Percentiles rank a stretch among this genome's conserved stretches.
These are phyloP conservation scores for Alviniconcha marisindica DNA, from an alignment of 1,140 invertebrate species.

Conservation along the genomic window DNA sequence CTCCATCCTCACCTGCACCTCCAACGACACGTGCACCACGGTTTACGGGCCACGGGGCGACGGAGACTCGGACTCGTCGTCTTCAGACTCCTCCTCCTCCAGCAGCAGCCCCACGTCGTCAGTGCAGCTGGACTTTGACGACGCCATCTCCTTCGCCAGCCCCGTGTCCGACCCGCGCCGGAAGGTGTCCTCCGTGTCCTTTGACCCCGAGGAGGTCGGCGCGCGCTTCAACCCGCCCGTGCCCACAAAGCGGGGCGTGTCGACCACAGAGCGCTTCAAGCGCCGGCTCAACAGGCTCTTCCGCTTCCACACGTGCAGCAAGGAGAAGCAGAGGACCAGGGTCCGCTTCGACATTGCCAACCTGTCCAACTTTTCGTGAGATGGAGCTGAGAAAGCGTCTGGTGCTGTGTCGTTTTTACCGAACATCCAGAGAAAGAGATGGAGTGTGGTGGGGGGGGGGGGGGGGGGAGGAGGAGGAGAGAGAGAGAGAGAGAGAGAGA, in stretches of 20 bases:
- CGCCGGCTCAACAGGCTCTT: slow-evolving; percentile 18
- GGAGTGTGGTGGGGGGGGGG: too few species aligned
- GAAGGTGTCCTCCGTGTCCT: slow-evolving; percentile 33
- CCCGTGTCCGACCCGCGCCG: neutral
- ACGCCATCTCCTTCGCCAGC: slow-evolving; percentile 36
- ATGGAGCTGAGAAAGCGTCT: too few species aligned
- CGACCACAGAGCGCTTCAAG: neutral
- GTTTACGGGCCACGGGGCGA: neutral
- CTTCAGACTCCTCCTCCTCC: neutral
- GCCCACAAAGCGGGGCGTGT: neutral
- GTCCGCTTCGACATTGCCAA: slow-evolving; percentile 45
- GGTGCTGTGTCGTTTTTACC: neutral
- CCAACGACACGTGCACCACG: slow-evolving; percentile 20
- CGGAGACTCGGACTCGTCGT: neutral
- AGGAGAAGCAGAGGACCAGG: slow-evolving; percentile 25
- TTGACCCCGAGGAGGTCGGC: slow-evolving; percentile 20
- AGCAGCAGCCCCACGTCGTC: slow-evolving; percentile 22
- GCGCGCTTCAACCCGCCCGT: slow-evolving; percentile 14
- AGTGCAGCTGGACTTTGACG: slow-evolving; percentile 39
- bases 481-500: too few species aligned
- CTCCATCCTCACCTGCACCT: slow-evolving; percentile 29
- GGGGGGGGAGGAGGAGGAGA: too few species aligned
- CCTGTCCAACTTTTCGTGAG: slow-evolving; percentile 37
- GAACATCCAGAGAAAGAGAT: too few species aligned
- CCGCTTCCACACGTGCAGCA: slow-evolving; percentile 1